phyloP scores from a whole-genome alignment of 2,113 vertebrate genomes.

The Pseudopodoces humilis region DNA sequence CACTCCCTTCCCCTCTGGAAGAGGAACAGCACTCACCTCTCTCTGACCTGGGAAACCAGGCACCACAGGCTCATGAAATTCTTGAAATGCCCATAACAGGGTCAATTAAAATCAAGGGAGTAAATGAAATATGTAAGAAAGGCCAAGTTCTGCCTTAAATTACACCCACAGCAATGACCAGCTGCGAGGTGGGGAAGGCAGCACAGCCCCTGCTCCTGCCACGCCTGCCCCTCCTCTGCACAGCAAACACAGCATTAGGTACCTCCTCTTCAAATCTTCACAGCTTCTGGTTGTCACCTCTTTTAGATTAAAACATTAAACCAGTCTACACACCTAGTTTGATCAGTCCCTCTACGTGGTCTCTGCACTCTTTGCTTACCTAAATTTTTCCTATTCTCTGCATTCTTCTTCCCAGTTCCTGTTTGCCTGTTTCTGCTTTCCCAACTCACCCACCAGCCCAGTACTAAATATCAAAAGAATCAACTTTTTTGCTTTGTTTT shows the following conservation, averaged over 20 bases:
- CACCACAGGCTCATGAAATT: neutral
- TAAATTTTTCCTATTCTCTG: neutral
- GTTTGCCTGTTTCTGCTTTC: neutral
- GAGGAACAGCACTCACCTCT: neutral
- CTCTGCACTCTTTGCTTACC: neutral
- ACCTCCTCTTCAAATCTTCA: neutral
- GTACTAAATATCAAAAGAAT: neutral
- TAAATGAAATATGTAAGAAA: neutral
- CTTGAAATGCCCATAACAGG: neutral
- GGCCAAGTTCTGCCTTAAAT: neutral
- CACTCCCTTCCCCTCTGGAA: neutral
- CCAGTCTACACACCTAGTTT: too few relatives aligned
- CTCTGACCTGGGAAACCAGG: neutral
- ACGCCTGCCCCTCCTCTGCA: fast-evolving
- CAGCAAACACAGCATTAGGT: neutral
- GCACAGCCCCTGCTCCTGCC: neutral
- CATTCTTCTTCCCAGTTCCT: neutral
- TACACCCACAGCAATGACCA: neutral
- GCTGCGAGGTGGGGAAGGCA: fast-evolving
- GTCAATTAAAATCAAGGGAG: neutral
- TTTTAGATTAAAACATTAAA: neutral
- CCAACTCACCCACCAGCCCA: too few relatives aligned
- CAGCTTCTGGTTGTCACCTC: neutral
- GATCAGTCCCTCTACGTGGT: neutral
- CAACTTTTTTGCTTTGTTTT: neutral